Conservation (phyloP, 2,888 invertebrate genomes). For the Andricus curvator region DNA sequence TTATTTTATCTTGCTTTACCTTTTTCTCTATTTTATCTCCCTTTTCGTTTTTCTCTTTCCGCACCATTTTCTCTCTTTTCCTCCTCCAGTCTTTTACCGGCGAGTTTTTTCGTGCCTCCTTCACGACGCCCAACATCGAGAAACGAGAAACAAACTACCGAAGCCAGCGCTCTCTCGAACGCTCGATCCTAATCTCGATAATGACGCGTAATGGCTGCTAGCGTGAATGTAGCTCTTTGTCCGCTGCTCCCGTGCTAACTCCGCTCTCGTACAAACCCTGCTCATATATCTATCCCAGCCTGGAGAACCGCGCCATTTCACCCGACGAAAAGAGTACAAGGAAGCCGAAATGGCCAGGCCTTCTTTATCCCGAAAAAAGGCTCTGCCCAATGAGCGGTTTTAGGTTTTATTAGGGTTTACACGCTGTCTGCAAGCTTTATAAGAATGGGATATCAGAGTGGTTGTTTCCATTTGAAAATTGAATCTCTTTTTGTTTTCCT, state of each 20-base stretch:
- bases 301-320: constrained; percentile 69
- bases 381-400: constrained; percentile 22
- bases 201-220: constrained; percentile 78
- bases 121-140: constrained; percentile 46
- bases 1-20: constrained; percentile 12
- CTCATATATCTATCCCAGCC: constrained; percentile 66
- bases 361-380: constrained; percentile 26
- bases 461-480: constrained; percentile 41
- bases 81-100: constrained; percentile 45
- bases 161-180: constrained; percentile 59
- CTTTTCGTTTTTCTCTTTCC: constrained; percentile 36
- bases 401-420: constrained; percentile 30
- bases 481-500: background rate
- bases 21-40: constrained; percentile 14
- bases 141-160: constrained; percentile 48
- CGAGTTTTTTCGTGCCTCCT: constrained; percentile 31
- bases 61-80: constrained; percentile 42
- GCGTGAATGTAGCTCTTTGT: constrained; percentile 77
- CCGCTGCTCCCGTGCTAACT: constrained; percentile 59
- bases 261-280: constrained; percentile 61
- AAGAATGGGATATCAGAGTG: background rate
- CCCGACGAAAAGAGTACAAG: constrained; percentile 65
- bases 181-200: constrained; percentile 78
- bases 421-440: background rate
- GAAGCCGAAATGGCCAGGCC: constrained; percentile 60